Percentiles rank a stretch among this genome's conserved stretches.
Conservation (phyloP, 2,797 vertebrate genomes). For the Lagodon rhomboides region DNA sequence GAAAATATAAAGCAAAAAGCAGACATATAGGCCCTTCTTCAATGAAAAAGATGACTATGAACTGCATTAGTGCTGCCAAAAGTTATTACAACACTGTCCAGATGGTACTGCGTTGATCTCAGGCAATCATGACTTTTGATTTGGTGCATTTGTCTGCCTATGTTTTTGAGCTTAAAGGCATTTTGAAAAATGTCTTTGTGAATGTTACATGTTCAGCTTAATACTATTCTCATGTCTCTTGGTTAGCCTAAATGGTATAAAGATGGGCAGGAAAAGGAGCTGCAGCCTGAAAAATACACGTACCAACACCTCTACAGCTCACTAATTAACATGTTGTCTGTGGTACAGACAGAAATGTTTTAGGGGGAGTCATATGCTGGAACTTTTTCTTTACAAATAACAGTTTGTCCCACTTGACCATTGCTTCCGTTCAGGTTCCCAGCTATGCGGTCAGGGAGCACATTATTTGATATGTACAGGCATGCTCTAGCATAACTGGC, state of each 20-base stretch:
- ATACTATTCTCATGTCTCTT: background rate
- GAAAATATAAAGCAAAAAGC: background rate
- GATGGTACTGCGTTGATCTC: background rate
- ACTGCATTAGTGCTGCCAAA: background rate
- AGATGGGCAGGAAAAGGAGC: background rate
- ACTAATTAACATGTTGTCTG: background rate
- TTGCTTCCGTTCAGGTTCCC: no score
- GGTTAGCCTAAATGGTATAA: background rate
- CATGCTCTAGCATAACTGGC: no score
- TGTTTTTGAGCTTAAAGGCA: background rate
- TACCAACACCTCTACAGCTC: no score
- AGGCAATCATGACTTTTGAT: background rate
- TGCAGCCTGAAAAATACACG: background rate
- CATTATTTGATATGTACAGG: no score
- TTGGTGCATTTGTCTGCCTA: slow-evolving; percentile 1
- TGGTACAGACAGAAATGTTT: background rate
- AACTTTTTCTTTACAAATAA: background rate
- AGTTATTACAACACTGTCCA: background rate
- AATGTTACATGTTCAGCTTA: no score
- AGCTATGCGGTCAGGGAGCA: no score
- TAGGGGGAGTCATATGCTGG: background rate
- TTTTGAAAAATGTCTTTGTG: background rate
- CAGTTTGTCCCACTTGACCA: background rate
- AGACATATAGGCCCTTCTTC: background rate
- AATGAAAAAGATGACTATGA: background rate